Evolutionary conservation across 2,797 vertebrate genomes (phyloP).

Genomic region (Molossus alvarezi): DNA sequence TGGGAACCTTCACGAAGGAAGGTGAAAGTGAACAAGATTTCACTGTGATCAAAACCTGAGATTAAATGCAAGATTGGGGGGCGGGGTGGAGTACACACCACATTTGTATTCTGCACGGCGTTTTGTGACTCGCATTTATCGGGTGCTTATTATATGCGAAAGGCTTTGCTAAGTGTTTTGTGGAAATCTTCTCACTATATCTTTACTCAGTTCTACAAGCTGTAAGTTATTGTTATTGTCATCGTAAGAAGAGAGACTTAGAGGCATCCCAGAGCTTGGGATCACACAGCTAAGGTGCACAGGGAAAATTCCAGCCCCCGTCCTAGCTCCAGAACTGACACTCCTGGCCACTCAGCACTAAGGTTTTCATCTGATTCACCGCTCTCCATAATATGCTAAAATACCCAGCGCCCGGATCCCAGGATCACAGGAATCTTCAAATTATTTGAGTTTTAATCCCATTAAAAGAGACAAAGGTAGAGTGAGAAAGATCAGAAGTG

Average conservation of each 20-base stretch:
- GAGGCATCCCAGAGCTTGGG: not conserved
- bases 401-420: not conserved
- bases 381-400: not conserved
- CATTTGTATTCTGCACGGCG: constrained; percentile 7
- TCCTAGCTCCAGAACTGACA: not conserved
- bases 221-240: constrained; percentile 24
- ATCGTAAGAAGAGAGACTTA: not conserved
- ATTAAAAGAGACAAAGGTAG: not conserved
- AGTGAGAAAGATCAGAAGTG: not conserved
- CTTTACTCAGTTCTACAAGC: not conserved
- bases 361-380: not conserved
- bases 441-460: constrained; percentile 1
- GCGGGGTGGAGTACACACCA: not conserved
- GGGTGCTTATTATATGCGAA: constrained; percentile 38
- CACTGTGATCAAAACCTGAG: not conserved
- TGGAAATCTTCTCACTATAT: not conserved
- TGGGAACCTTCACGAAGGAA: not conserved
- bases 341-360: not conserved
- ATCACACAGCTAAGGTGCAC: not conserved
- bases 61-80: not conserved
- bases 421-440: not conserved
- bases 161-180: constrained; percentile 29
- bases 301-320: not conserved
- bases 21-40: not conserved
- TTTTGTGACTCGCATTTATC: constrained; percentile 48